Conservation (phyloP, 2,797 vertebrate genomes). For the Mormyrops boulengeri region DNA sequence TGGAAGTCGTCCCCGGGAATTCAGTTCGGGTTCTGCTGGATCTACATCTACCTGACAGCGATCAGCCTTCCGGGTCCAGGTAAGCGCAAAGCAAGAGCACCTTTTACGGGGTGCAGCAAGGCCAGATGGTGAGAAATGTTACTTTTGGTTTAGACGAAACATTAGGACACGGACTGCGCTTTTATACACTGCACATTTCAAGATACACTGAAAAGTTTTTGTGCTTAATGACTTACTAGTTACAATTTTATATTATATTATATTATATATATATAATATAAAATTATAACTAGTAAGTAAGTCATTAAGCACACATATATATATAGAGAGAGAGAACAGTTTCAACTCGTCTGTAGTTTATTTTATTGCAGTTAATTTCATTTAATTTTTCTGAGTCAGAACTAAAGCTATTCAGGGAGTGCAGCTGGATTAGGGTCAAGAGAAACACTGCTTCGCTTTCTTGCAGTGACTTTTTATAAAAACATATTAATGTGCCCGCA, state of each 20-base stretch:
- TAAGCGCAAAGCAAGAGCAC: conserved; percentile 34
- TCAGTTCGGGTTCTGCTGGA: conserved; percentile 26
- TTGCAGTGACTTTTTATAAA: background rate
- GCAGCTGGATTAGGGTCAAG: background rate
- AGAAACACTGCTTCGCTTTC: background rate
- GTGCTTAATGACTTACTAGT: background rate
- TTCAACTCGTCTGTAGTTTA: background rate
- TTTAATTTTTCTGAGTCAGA: background rate
- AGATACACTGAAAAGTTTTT: background rate
- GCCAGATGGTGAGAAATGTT: background rate
- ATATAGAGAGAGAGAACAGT: background rate
- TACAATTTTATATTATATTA: background rate
- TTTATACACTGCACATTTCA: background rate
- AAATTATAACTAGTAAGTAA: too few relatives aligned
- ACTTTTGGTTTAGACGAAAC: background rate
- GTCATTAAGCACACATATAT: too few relatives aligned
- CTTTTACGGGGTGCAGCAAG: background rate
- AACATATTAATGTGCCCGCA: background rate
- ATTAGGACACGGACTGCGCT: background rate
- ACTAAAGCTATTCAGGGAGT: background rate
- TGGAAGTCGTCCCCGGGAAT: conserved; percentile 1
- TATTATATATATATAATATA: too few relatives aligned
- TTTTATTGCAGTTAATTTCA: background rate
- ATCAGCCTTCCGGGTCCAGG: conserved; percentile 37
- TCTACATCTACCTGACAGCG: conserved; percentile 35